Evolutionary conservation across 2,888 invertebrate genomes (phyloP).

Genomic region (Bedellia somnulentella): DNA sequence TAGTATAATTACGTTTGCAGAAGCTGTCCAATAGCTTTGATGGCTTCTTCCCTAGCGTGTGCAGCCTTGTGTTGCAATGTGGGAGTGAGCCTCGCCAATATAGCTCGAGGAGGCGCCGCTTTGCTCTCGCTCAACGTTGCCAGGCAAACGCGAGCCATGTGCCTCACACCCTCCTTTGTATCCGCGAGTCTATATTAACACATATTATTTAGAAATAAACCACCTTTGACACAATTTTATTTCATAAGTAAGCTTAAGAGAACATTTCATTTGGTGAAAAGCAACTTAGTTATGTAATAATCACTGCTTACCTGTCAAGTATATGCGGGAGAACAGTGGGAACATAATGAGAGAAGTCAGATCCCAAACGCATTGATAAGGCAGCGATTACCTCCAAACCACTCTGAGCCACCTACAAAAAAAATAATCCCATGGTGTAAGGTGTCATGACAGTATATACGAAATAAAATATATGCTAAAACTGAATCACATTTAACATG

Average conservation of each 20-base stretch:
- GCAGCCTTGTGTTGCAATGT: conserved; percentile 88
- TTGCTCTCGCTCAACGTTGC: conserved; percentile 26
- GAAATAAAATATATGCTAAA: too few species aligned
- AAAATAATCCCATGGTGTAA: not conserved
- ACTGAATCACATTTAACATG: too few species aligned
- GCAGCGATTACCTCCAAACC: conserved; percentile 86
- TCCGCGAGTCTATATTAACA: conserved; percentile 33
- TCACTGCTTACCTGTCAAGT: conserved; percentile 66
- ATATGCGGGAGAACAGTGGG: conserved; percentile 80
- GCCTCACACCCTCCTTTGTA: conserved; percentile 45
- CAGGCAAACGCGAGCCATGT: conserved; percentile 33
- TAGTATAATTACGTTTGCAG: conserved; percentile 83
- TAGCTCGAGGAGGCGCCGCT: conserved; percentile 31
- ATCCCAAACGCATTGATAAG: conserved; percentile 82
- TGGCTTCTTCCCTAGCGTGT: conserved; percentile 87
- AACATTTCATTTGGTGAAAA: too few species aligned
- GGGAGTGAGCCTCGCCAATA: conserved; percentile 34
- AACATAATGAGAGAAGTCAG: conserved; percentile 85
- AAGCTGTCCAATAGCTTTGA: conserved; percentile 79
- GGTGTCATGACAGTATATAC: too few species aligned
- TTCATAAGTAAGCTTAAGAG: conserved; percentile 23
- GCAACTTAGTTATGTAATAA: too few species aligned
- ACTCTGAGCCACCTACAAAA: conserved; percentile 81
- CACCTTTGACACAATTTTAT: not conserved
- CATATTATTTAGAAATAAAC: conserved; percentile 3